Base-by-base conservation (phyloP, 1,140 invertebrate genomes). In the Lordiphosa stackelbergi region DNA sequence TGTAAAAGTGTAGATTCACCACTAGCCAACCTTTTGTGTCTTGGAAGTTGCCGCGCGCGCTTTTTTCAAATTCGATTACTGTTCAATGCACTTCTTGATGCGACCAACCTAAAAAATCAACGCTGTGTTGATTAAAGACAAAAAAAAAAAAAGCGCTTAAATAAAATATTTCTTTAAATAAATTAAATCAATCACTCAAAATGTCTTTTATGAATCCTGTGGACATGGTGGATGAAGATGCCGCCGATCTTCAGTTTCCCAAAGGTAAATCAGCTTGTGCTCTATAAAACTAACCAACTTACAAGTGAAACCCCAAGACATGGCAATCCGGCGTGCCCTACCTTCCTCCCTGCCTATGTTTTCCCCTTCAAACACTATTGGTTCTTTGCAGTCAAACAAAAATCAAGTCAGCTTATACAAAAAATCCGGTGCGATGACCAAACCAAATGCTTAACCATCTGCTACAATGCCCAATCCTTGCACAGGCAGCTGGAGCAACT, bases 241-340 rank as follows among this genome's bases (percentile, higher is more conserved):
- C 94, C 3, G 94, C 94, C 1, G 94, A 95, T 88, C 89, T 96
- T 56, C 93, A 95, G 66, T 96, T 96, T 90, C 94, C 94, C 0
- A 96, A 95, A 93, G 94, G 94, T 95, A 89, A 64, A 42, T 28
- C 34, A 2, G 28, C 4, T 65, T 34, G n/a, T 5, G 1, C 31
- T 31, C 28, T 1, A 6, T 12, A 37, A 9, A 13, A 34, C 11
- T 43, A 62, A 45, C 34, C 34, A 12, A 11, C 41, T 64, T 71
- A 72, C 62, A 85, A 64, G 78, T 83, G 73, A 73, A 46, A 53
- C 41, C 41, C 8, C 8, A 53, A 37, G 6, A 34, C 1, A 40
- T 19, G 60, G 43, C 31, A 6, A 8, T 54, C 36, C 10, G 41
- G 40, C 7, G 28, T n/a, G 31, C 31, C 19, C 9, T 11, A 9